Base-by-base conservation (phyloP, 2,888 invertebrate species). In the Drosophila peninsularis region DNA sequence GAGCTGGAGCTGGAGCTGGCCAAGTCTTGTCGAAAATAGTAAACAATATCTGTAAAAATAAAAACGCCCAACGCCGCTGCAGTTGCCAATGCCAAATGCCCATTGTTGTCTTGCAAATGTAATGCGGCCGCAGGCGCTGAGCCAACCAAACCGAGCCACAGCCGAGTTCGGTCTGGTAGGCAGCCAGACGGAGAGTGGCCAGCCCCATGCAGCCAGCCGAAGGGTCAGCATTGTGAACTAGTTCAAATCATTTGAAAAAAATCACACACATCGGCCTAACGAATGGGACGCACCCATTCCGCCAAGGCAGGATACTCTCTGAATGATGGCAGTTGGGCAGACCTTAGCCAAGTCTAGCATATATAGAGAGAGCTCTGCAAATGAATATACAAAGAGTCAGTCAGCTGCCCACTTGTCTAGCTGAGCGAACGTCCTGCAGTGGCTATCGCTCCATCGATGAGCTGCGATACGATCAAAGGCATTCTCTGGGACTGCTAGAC, bases 41-140 rank as follows among this genome's bases (percentile, higher is more conserved):
- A 86, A 89, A 90, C 90, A 90, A 90, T 90, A 90, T 90, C 90
- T 90, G 90, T 90, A 90, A 90, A 90, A 90, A 90, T 84, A 90
- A 90, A 90, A 88, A 90, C 90, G 90, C 90, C 90, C 90, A 90
- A 90, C 88, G 90, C 90, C 88, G 68, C 77, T 73, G 73, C 78
- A 64, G 77, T 75, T 75, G 55, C 79, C 77, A 76, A 76, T 77
- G 80, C 80, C 70, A 78, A 82, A 84, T 84, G 77, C 72, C 88
- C 88, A 83, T 88, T 83, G 83, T 88, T 83, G 88, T 88, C 82
- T 88, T 79, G 75, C 73, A 82, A 84, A 84, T 88, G 83, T 84
- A 84, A 88, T 84, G 80, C 85, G 66, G 83, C 86, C 67, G 10
- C 42, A 57, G 70, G 73, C 71, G 62, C 27, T 71, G 67, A 62